These are phyloP conservation scores for Poicephalus gulielmi DNA, from an alignment of 2,113 vertebrate species.

Conservation along the genomic window DNA sequence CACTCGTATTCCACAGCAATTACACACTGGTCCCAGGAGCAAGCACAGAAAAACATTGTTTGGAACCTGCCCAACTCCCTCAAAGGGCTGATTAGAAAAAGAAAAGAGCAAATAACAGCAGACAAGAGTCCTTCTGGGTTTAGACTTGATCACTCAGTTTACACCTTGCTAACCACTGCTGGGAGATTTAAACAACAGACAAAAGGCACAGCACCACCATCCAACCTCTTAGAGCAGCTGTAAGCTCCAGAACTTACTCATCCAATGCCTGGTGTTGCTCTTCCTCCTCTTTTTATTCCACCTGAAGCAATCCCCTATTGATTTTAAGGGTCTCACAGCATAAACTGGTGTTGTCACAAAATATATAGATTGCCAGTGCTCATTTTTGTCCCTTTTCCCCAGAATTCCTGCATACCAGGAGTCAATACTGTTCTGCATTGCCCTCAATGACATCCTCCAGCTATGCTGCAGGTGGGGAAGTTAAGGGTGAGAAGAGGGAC, in stretches of 20 bases:
- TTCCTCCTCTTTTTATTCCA: too few relatives aligned
- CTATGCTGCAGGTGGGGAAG: background rate
- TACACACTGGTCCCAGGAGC: background rate
- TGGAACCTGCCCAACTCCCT: background rate
- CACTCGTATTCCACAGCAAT: background rate
- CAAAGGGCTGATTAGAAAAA: background rate
- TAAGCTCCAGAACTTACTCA: background rate
- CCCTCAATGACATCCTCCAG: background rate
- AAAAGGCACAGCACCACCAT: background rate
- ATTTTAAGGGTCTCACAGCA: background rate
- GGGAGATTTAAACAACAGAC: background rate
- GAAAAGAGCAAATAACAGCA: background rate
- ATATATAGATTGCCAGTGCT: background rate
- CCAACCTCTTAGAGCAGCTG: background rate
- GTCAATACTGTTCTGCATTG: background rate
- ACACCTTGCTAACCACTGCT: background rate
- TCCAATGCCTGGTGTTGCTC: background rate
- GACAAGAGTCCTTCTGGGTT: background rate
- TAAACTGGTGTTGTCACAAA: background rate
- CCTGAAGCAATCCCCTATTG: background rate
- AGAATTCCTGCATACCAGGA: background rate
- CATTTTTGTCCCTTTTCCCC: background rate
- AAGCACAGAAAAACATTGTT: background rate
- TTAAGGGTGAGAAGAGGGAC: background rate
- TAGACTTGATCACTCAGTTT: background rate